Percentiles rank a stretch among this genome's conserved stretches.
These are phyloP conservation scores for Holacanthella duospinosa DNA, from an alignment of 2,888 invertebrate species.

Conservation along the genomic window DNA sequence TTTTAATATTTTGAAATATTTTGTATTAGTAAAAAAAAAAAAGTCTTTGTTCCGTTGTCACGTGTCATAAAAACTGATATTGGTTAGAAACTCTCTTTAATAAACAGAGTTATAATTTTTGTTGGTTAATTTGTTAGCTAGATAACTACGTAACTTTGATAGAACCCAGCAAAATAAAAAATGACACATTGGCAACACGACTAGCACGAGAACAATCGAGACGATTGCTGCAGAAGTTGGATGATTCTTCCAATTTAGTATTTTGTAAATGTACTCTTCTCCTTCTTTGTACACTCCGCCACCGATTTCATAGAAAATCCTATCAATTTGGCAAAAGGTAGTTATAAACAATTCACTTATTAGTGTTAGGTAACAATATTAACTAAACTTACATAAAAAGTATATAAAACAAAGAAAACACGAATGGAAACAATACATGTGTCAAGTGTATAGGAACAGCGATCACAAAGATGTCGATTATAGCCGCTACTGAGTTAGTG, in stretches of 20 bases:
- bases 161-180: constrained; percentile 17
- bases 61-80: no score
- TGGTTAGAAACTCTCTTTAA: no score
- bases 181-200: constrained; percentile 13
- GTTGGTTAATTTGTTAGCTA: neutral
- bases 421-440: constrained; percentile 5
- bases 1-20: no score
- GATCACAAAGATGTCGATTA: constrained; percentile 22
- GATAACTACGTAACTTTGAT: constrained; percentile 10
- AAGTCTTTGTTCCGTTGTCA: no score
- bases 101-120: no score
- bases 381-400: neutral
- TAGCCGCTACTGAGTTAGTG: constrained; percentile 17
- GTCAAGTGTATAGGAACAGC: constrained; percentile 23
- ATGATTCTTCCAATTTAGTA: constrained; percentile 18
- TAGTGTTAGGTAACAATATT: neutral
- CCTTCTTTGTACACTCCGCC: constrained; percentile 1
- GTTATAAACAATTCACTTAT: neutral
- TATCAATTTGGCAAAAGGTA: neutral
- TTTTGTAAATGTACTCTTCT: constrained; percentile 13
- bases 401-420: neutral
- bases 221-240: constrained; percentile 15
- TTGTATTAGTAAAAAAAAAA: no score
- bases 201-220: constrained; percentile 8
- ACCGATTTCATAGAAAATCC: constrained; percentile 5